These are phyloP conservation scores for Stichodactyla helianthus DNA, from an alignment of 64 coral and sea anemone species.

Conservation along the genomic window DNA sequence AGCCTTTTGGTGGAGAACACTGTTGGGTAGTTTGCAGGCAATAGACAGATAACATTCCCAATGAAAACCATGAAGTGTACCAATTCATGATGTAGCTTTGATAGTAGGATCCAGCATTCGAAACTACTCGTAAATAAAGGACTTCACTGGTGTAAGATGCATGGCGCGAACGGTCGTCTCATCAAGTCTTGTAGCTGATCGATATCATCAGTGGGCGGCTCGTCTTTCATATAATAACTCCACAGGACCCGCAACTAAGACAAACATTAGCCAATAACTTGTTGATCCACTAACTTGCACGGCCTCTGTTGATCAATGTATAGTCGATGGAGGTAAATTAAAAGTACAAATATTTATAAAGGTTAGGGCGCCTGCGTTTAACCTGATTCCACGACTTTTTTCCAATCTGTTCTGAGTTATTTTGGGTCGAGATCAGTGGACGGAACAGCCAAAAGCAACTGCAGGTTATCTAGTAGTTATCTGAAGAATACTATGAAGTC, in stretches of 20 bases:
- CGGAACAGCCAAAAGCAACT: conserved; percentile 1
- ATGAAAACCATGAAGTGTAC: neutral
- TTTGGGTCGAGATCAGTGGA: neutral
- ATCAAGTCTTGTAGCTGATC: neutral
- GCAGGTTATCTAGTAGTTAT: conserved; percentile 15
- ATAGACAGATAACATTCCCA: conserved; percentile 27
- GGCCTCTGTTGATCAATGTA: conserved; percentile 19
- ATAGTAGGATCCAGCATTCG: neutral
- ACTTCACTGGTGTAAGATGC: conserved; percentile 17
- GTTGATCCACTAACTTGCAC: conserved; percentile 83
- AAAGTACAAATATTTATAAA: conserved; percentile 91
- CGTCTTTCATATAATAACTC: conserved; percentile 51
- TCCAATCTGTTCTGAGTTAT: conserved; percentile 12
- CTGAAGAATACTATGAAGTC: conserved; percentile 12
- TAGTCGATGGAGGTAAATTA: conserved; percentile 67
- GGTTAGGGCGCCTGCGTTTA: neutral
- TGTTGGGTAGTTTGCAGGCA: conserved; percentile 4
- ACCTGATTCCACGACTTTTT: conserved; percentile 10
- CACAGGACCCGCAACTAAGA: conserved; percentile 63
- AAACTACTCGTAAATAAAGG: neutral
- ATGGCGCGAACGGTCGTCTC: neutral
- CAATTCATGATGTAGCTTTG: conserved; percentile 21
- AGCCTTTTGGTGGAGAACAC: conserved; percentile 68
- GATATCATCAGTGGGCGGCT: conserved; percentile 54
- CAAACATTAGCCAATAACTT: conserved; percentile 97